Conservation (phyloP, 2,797 vertebrate species). For the Rhinatrema bivittatum region DNA sequence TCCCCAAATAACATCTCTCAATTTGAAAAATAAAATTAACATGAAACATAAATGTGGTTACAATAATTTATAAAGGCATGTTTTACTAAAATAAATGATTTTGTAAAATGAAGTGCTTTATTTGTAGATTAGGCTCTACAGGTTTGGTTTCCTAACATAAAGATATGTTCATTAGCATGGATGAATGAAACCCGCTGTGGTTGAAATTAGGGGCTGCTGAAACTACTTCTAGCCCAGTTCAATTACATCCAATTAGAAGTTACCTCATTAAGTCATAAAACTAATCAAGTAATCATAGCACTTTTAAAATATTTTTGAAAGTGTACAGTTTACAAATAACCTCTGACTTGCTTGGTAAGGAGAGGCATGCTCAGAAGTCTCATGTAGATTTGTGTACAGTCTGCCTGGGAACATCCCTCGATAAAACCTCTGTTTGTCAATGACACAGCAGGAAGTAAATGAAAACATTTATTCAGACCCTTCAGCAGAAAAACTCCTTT, state of each 20-base stretch:
- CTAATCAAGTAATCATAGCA: too few species aligned
- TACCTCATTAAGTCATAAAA: not conserved
- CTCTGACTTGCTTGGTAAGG: constrained; percentile 4
- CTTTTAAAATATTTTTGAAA: too few species aligned
- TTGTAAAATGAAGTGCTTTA: too few species aligned
- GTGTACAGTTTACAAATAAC: not conserved
- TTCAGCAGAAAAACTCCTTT: constrained; percentile 55
- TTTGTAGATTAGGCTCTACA: too few species aligned
- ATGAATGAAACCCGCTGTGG: not conserved
- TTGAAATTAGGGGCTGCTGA: not conserved
- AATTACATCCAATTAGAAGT: not conserved
- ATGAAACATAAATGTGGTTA: too few species aligned
- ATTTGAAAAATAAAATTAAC: too few species aligned
- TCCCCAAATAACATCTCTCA: too few species aligned
- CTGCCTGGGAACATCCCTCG: constrained; percentile 30
- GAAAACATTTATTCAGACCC: constrained; percentile 62
- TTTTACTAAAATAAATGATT: too few species aligned
- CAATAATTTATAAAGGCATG: too few species aligned
- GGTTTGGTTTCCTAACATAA: too few species aligned
- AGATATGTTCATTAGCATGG: not conserved
- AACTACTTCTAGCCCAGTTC: not conserved
- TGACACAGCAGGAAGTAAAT: constrained; percentile 59
- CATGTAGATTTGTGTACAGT: constrained; percentile 39
- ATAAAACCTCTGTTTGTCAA: constrained; percentile 56
- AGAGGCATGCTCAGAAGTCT: constrained; percentile 3